Percentiles rank a stretch among this genome's conserved stretches.
Evolutionary conservation across 2,888 invertebrate genomes (phyloP).

Genomic region (Thumatha senex): DNA sequence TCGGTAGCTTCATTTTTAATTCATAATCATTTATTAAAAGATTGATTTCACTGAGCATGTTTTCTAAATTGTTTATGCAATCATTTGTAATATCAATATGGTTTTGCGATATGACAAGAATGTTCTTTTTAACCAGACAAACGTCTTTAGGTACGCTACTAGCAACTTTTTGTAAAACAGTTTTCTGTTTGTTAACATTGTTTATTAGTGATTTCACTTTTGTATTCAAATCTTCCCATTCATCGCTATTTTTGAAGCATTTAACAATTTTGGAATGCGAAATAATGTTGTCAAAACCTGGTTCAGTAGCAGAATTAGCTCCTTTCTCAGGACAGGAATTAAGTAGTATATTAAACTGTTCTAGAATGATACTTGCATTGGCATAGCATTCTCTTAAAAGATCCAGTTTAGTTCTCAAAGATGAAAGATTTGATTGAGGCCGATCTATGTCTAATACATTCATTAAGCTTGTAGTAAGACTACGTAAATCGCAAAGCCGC

Average conservation of each 20-base stretch:
- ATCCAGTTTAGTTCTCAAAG: conserved; percentile 59
- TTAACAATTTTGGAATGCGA: conserved; percentile 63
- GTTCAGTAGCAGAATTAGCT: conserved; percentile 46
- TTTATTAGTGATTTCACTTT: conserved; percentile 58
- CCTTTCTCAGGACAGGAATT: conserved; percentile 73
- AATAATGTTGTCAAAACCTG: conserved; percentile 64
- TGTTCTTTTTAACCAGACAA: conserved; percentile 36
- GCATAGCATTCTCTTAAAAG: conserved; percentile 76
- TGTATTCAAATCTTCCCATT: conserved; percentile 63
- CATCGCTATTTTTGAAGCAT: conserved; percentile 67
- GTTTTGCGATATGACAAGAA: conserved; percentile 55
- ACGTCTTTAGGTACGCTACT: conserved; percentile 57
- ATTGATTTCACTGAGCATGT: conserved; percentile 49
- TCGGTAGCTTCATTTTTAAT: conserved; percentile 50
- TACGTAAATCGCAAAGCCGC: conserved; percentile 82
- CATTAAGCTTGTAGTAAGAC: conserved; percentile 68
- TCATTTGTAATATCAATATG: conserved; percentile 63
- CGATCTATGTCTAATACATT: conserved; percentile 59
- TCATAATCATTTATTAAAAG: conserved; percentile 57
- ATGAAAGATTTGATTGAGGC: conserved; percentile 52
- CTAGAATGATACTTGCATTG: conserved; percentile 80
- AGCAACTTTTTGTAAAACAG: conserved; percentile 56
- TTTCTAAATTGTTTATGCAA: conserved; percentile 53
- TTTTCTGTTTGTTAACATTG: conserved; percentile 65
- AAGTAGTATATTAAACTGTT: conserved; percentile 87